A percentile compares a stretch with the other conserved stretches of the same genome.
These are phyloP conservation scores for Tachysurus vachellii DNA, from an alignment of 2,113 vertebrate genomes.

Conservation along the genomic window DNA sequence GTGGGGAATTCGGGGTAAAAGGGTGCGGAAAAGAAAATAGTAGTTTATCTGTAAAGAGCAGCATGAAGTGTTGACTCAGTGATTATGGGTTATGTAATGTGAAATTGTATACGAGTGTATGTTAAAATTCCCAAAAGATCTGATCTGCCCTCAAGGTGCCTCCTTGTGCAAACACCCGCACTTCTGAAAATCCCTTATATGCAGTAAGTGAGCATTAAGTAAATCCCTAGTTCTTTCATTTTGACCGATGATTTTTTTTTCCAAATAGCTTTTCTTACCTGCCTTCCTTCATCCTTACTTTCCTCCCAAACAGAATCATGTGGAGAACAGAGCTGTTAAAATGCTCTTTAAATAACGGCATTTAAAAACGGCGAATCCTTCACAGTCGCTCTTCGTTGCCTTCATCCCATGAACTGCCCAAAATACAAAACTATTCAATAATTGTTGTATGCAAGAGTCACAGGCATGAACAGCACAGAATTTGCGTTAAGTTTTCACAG, in stretches of 20 bases:
- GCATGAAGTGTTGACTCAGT: neutral
- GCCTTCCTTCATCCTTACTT: slow-evolving; percentile 12
- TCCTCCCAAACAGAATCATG: neutral
- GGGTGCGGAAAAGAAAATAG: neutral
- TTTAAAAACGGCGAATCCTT: neutral
- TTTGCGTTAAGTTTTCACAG: neutral
- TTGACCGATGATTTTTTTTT: neutral
- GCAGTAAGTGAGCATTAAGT: neutral
- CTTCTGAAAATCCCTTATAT: neutral
- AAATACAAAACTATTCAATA: neutral
- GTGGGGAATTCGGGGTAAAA: neutral
- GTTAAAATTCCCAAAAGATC: slow-evolving; percentile 8
- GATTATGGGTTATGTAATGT: neutral
- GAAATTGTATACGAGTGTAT: neutral
- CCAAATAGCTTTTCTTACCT: neutral
- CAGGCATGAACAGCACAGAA: neutral
- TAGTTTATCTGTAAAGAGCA: neutral
- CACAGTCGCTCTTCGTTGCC: neutral
- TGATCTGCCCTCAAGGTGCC: slow-evolving; percentile 11
- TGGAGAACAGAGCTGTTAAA: slow-evolving; percentile 26
- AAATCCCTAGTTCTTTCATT: neutral
- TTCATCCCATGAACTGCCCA: neutral
- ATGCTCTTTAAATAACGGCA: slow-evolving; percentile 8
- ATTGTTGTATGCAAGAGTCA: neutral
- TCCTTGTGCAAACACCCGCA: slow-evolving; percentile 24